Conservation (phyloP, 2,797 vertebrate genomes). For the Phalanger gymnotis region DNA sequence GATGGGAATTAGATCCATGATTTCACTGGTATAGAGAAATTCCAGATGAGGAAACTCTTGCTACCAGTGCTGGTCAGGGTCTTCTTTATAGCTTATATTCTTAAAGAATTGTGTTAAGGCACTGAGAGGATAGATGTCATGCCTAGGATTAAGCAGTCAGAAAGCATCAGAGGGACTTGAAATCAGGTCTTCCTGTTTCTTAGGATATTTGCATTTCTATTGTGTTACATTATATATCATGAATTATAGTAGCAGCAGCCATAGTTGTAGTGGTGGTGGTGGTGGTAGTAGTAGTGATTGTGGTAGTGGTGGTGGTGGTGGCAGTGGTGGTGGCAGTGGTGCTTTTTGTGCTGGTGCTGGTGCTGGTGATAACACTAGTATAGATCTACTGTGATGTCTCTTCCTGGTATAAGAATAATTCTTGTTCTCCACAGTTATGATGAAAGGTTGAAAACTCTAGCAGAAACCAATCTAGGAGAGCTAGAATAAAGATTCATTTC, state of each 20-base stretch:
- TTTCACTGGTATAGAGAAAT: background rate
- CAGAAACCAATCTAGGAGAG: background rate
- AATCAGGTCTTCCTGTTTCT: background rate
- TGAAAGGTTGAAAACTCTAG: background rate
- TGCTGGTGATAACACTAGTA: background rate
- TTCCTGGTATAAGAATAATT: background rate
- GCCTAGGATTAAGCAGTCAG: background rate
- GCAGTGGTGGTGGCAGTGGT: background rate
- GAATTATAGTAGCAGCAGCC: background rate
- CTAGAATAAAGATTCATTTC: background rate
- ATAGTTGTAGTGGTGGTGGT: no score
- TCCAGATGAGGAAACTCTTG: background rate
- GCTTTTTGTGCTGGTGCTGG: no score
- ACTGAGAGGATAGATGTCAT: background rate
- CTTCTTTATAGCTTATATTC: background rate
- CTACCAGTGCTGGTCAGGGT: background rate
- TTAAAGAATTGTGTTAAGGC: background rate
- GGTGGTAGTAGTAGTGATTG: background rate
- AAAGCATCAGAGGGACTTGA: background rate
- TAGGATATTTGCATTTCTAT: background rate
- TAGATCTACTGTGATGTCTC: background rate
- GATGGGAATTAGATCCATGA: background rate
- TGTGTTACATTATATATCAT: background rate
- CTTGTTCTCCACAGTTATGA: background rate
- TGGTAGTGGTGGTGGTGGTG: background rate